A percentile compares a stretch with the other conserved stretches of the same genome.
Evolutionary conservation across 2,113 vertebrate species (phyloP).

Genomic region (Chaenocephalus aceratus): DNA sequence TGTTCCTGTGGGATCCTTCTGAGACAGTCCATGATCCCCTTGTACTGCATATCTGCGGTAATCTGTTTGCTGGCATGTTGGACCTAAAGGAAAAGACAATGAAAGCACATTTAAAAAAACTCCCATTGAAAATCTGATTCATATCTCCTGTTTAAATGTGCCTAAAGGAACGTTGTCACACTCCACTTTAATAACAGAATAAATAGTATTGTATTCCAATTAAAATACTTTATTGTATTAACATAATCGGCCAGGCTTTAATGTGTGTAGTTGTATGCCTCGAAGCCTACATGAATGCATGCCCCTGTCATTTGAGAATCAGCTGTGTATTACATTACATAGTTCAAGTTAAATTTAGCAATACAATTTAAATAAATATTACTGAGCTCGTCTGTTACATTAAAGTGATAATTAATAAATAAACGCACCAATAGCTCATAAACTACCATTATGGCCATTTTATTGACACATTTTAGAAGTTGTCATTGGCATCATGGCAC

Average conservation of each 20-base stretch:
- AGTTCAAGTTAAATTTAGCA: slow-evolving; percentile 83
- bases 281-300: slow-evolving; percentile 21
- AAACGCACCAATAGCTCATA: neutral
- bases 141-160: neutral
- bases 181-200: too few relatives aligned
- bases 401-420: neutral
- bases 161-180: too few relatives aligned
- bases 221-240: neutral
- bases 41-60: slow-evolving; percentile 93
- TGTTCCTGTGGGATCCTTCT: slow-evolving; percentile 97
- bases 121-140: neutral
- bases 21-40: slow-evolving; percentile 97
- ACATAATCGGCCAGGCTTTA: neutral
- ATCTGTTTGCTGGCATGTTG: slow-evolving; percentile 99
- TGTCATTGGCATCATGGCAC: neutral
- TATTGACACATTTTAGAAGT: neutral
- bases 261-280: slow-evolving; percentile 30
- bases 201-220: neutral
- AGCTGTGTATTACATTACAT: slow-evolving; percentile 78
- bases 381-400: slow-evolving; percentile 16
- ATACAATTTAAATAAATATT: slow-evolving; percentile 66
- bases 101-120: neutral
- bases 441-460: neutral
- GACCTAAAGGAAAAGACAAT: slow-evolving; percentile 83
- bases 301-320: slow-evolving; percentile 67